Base-by-base conservation (phyloP, 2,888 invertebrate genomes). In the Eubasilissa splendida region DNA sequence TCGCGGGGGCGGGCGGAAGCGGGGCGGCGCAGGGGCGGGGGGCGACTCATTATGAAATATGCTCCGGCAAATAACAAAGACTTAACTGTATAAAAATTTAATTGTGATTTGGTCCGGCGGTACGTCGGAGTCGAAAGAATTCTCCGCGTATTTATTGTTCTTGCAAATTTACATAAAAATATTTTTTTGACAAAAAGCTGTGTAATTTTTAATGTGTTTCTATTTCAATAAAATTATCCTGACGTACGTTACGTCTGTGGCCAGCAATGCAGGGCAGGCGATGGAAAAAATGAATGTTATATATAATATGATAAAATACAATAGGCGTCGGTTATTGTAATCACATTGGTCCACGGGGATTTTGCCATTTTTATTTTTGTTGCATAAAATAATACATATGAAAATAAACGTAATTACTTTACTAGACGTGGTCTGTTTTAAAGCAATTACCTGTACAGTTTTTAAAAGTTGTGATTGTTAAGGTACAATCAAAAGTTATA, bases 131-230 rank as follows among this genome's bases (percentile, higher is more conserved):
- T 54, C 75, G 70, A 53, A 70, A 70, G 70, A 54, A 53, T 54
- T n/a, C 70, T 5, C 22, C 53, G 70, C 53, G 52, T 53, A 52
- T 70, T 70, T 70, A 70, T 70, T 53, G 70, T 70, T 70, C 70
- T 70, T 70, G 14, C 88, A 90, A 89, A 90, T 74, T 74, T 59
- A 59, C 74, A 74, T 74, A 33, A 89, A 90, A 68, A 50, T 68
- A 50, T 14, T 68, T 53, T 54, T 58, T 31, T 10, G 33, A 14
- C 70, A 52, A 31, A 54, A 22, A 68, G 54, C 33, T 3, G 53
- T 22, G 31, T 70, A 70, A 70, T 70, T 70, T 68, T 70, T 70
- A 33, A 70, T 70, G 70, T 70, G 70, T 70, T 70, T 70, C 54
- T 54, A 70, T 70, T 70, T 70, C 54, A 70, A 54, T 54, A 52